Evolutionary conservation across 2,113 vertebrate genomes (phyloP), one percentile per base, ranked within the genome.

Genomic region (Copsychus sechellarum): DNA sequence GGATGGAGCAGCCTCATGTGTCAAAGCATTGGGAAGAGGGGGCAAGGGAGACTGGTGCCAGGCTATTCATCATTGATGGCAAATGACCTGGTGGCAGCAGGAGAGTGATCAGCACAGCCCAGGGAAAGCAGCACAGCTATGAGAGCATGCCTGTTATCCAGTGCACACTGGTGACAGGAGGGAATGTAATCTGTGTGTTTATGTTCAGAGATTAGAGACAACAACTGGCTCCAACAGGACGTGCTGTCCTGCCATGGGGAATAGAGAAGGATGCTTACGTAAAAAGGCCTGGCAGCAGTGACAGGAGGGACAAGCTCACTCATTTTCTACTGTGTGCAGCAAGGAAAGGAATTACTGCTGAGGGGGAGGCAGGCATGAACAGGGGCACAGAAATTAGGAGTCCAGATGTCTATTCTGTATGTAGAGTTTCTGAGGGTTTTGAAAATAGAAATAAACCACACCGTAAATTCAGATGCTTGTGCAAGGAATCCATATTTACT

Each of bases 331-430:
- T 42, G 67, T 0, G 0, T 56, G 51, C 71, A 81, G 90, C 51
- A 74, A 40, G 64, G 80, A 74, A 73, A 88, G 76, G 84, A 85
- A 96, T 93, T 96, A 90, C 40, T 81, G 6, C 3, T n/a, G 25
- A 1, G 14, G 47, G 26, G 47, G 53, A 45, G 74, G 66, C 45
- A 60, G 50, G 58, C 84, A 91, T 53, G 16, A 72, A 54, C 38
- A 57, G 14, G 15, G 67, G 72, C 64, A 70, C 43, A 70, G 56
- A 88, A 95, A 96, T 84, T 22, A 92, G 56, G n/a, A 93, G 72
- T 74, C 92, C 94, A 97, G 93, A 86, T 95, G 88, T 88, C 86
- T 62, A 23, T 33, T 77, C 36, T 83, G 29, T 62, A 33, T 53
- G 42, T 34, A 57, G 13, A 43, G 21, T 60, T 93, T 89, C 56